Evolutionary conservation across 2,113 vertebrate genomes (phyloP), one percentile per base, ranked within the genome.

Genomic region (Crypturellus undulatus): DNA sequence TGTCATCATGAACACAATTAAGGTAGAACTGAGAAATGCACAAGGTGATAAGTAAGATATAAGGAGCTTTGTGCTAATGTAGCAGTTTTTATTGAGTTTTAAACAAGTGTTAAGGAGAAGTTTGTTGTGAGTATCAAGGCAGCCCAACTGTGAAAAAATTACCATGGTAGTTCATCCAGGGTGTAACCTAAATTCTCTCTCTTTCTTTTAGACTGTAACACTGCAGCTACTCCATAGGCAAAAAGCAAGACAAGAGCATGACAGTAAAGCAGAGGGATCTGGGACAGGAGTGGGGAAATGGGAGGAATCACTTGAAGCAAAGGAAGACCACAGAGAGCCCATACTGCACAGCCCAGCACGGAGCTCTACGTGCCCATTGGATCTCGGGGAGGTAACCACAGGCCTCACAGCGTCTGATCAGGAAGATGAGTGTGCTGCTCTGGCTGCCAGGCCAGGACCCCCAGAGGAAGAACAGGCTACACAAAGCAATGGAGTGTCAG

Each of bases 1-100:
- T 3, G 90, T 98, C 10, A 98, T 99, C 25, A 98, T 99, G 97
- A 98, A 90, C 32, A 99, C 99, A 4, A 99, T 99, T 90, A 99
- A 99, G 98, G 99, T 99, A 96, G 40, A 11, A 2, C 34, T 79
- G 43, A 3, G 22, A 2, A 34, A 7, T 10, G 5, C 10, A 25
- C 1, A 4, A 26, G 22, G 22, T n/a, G 51, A 14, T 51, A 9
- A 5, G 0, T 30, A 30, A 20, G 79, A 60, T 51, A 18, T 26
- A 8, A 45, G 0, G 4, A 65, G 5, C 14, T 14, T 26, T 68
- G 36, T 47, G 65, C 60, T 78, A 21, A 45, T 6, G 0, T 51
- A 19, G 25, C 22, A 0, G 5, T 52, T 13, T 63, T 3, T 18
- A 2, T 25, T 32, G 54, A 56, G 47, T 30, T 40, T 62, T 72